Evolutionary conservation across 2,888 invertebrate genomes (phyloP).

Genomic region (Penaeus monodon): DNA sequence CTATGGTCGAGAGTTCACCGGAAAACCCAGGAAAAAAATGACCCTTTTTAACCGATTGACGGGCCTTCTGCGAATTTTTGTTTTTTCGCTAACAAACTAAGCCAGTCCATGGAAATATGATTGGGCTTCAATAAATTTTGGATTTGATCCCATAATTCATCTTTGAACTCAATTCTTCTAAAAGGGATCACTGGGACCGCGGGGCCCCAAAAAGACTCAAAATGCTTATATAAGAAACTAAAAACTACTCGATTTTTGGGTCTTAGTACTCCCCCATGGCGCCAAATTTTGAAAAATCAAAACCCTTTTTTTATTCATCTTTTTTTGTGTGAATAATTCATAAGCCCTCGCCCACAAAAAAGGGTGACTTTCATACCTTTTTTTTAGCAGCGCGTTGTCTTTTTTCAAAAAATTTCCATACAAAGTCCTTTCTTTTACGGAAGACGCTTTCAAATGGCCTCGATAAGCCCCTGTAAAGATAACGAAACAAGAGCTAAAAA

Average conservation of each 20-base stretch:
- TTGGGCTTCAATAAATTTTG: slow-evolving; percentile 27
- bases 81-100: slow-evolving; percentile 13
- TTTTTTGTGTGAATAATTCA: too few relatives aligned
- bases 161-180: neutral
- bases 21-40: neutral
- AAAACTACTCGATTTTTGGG: neutral
- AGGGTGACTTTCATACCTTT: too few relatives aligned
- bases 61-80: neutral
- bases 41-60: neutral
- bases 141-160: slow-evolving; percentile 41
- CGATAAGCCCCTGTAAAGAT: too few relatives aligned
- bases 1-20: slow-evolving; percentile 12
- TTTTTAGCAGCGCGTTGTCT: too few relatives aligned
- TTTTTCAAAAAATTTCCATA: too few relatives aligned
- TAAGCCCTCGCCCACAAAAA: too few relatives aligned
- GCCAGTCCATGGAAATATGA: slow-evolving; percentile 23
- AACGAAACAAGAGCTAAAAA: too few relatives aligned
- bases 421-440: too few relatives aligned
- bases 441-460: too few relatives aligned
- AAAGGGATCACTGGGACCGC: neutral
- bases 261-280: neutral
- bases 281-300: slow-evolving; percentile 14
- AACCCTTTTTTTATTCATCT: too few relatives aligned
- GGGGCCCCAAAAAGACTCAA: slow-evolving; percentile 26
- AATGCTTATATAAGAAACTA: slow-evolving; percentile 38